Conservation (phyloP, 2,797 vertebrate genomes). For the Labeo calbasu region DNA sequence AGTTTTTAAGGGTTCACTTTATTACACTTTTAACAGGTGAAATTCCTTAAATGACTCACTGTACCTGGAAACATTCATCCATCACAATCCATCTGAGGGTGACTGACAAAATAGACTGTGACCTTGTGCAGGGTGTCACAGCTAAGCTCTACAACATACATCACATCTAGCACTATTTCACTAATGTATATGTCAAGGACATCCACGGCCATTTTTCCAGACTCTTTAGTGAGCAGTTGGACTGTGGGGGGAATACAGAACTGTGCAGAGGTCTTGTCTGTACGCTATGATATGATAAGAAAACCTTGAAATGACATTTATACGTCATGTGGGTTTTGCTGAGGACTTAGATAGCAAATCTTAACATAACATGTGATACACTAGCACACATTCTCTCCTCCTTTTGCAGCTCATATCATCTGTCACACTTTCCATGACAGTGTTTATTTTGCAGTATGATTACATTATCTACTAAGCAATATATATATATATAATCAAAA, state of each 20-base stretch:
- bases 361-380: conserved; percentile 30
- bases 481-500: not conserved
- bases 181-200: conserved; percentile 15
- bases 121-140: not conserved
- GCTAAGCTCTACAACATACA: conserved; percentile 4
- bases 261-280: not conserved
- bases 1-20: not conserved
- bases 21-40: not conserved
- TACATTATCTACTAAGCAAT: not conserved
- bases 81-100: not conserved
- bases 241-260: not conserved
- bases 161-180: conserved; percentile 24
- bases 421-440: not conserved
- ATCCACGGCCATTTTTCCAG: conserved; percentile 1
- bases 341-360: conserved; percentile 32
- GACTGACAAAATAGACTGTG: conserved; percentile 13
- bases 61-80: conserved; percentile 7
- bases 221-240: not conserved
- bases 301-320: conserved; percentile 38
- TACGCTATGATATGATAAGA: conserved; percentile 21
- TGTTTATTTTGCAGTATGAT: not conserved
- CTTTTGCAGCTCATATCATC: not conserved
- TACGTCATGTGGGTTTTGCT: not conserved
- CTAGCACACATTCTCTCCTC: not conserved
- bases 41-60: not conserved